Evolutionary conservation across 2,797 vertebrate species (phyloP).

Genomic region (Threskiornis aethiopicus): DNA sequence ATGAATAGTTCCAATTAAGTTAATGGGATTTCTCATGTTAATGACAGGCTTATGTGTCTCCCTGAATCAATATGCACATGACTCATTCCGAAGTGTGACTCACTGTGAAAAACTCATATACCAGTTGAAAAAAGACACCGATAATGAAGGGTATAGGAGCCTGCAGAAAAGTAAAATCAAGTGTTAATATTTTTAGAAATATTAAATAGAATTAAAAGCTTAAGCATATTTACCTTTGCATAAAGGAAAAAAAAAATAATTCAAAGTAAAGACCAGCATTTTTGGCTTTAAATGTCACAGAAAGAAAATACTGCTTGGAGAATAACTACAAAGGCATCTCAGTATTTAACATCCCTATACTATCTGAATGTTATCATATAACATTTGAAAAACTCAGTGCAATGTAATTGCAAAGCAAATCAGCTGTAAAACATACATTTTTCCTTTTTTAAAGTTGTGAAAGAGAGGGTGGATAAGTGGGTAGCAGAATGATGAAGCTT

Average conservation of each 20-base stretch:
- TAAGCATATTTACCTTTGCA: not conserved
- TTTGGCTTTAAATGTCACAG: not conserved
- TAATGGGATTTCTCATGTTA: constrained; percentile 42
- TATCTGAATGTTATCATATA: not conserved
- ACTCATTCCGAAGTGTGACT: constrained; percentile 52
- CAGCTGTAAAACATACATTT: constrained; percentile 50
- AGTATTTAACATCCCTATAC: not conserved
- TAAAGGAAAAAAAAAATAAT: not conserved
- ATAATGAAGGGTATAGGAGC: not conserved
- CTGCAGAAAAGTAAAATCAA: not conserved
- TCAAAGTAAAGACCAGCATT: not conserved
- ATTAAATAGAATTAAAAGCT: constrained; percentile 31
- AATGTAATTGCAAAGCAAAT: constrained; percentile 37
- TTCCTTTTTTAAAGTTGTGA: constrained; percentile 64
- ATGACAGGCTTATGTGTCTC: not conserved
- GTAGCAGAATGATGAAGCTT: constrained; percentile 56
- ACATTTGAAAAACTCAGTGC: constrained; percentile 1
- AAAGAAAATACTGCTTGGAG: not conserved
- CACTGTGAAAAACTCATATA: not conserved
- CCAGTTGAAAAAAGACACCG: not conserved
- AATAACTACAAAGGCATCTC: not conserved
- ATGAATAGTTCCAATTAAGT: not conserved
- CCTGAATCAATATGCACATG: constrained; percentile 30
- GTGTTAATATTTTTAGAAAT: constrained; percentile 8
- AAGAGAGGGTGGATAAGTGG: constrained; percentile 61